Evolutionary conservation across 37 sponge, comb jelly and placozoan genomes (phyloP).

Genomic region (Crambe crambe): DNA sequence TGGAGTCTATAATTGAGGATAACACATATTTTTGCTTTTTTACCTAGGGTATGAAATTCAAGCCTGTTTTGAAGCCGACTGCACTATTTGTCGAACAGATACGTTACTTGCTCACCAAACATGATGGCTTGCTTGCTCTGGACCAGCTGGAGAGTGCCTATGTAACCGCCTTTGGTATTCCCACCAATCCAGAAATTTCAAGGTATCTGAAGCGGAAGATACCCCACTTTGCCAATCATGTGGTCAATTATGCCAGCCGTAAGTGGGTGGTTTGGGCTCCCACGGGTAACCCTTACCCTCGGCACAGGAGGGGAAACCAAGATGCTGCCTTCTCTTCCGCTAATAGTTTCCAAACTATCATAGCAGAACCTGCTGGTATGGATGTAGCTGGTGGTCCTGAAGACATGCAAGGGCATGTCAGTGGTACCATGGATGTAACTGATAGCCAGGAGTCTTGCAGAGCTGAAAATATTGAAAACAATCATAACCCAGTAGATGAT

Average conservation of each 20-base stretch:
- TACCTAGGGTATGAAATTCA: background rate
- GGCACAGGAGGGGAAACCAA: background rate
- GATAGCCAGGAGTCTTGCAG: background rate
- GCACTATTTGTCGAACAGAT: conserved; percentile 48
- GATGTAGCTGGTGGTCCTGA: no score
- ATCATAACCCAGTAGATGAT: background rate
- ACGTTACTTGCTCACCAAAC: conserved; percentile 48
- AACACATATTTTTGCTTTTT: background rate
- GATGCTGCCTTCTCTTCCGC: no score
- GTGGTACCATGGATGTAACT: background rate
- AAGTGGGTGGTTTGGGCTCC: conserved; percentile 69
- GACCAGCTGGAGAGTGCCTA: conserved; percentile 31
- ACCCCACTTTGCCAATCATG: conserved; percentile 15
- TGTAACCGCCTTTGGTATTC: conserved; percentile 14
- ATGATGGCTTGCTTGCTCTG: conserved; percentile 40
- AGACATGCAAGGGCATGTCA: no score
- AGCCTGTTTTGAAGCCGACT: conserved; percentile 8
- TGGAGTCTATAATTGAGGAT: no score
- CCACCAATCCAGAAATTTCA: background rate
- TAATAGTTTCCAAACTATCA: no score
- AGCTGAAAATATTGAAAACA: background rate
- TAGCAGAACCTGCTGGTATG: no score
- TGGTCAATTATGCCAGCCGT: conserved; percentile 36
- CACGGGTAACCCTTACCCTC: conserved; percentile 41
- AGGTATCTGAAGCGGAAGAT: background rate